Evolutionary conservation across 2,797 vertebrate species (phyloP).

Genomic region (Petrocephalus sullivani): DNA sequence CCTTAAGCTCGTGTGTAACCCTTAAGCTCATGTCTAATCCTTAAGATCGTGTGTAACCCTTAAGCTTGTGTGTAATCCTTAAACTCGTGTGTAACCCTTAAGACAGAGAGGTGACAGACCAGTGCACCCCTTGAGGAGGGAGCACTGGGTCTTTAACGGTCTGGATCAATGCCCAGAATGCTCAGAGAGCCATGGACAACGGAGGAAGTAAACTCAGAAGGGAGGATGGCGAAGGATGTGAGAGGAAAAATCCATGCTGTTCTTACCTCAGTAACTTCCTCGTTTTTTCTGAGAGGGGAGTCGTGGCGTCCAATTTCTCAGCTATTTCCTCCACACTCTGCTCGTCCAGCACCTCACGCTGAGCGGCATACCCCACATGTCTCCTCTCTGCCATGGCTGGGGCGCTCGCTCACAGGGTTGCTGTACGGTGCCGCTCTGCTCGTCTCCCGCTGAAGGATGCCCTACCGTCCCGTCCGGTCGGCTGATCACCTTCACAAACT

Average conservation of each 20-base stretch:
- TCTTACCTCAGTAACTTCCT: conserved; percentile 42
- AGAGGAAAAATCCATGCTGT: background rate
- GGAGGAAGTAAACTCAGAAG: background rate
- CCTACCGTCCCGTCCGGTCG: background rate
- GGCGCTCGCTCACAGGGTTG: background rate
- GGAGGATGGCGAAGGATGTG: background rate
- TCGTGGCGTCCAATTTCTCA: conserved; percentile 41
- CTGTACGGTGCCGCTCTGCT: background rate
- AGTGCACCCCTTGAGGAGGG: background rate
- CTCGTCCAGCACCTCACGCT: conserved; percentile 61
- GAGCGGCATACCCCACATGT: conserved; percentile 42
- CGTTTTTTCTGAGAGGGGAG: conserved; percentile 46
- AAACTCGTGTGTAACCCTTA: background rate
- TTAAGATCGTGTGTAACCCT: too few relatives aligned
- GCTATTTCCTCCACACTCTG: conserved; percentile 50
- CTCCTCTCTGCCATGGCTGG: conserved; percentile 39
- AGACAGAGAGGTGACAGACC: background rate
- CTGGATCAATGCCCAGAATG: background rate
- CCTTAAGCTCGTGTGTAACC: too few relatives aligned
- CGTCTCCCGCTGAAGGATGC: background rate
- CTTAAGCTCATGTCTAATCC: too few relatives aligned
- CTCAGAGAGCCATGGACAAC: background rate
- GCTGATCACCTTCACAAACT: background rate
- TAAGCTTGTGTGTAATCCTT: too few relatives aligned
- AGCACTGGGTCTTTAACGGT: background rate